Conservation (phyloP, 2,888 invertebrate species). For the Adela reaumurella region DNA sequence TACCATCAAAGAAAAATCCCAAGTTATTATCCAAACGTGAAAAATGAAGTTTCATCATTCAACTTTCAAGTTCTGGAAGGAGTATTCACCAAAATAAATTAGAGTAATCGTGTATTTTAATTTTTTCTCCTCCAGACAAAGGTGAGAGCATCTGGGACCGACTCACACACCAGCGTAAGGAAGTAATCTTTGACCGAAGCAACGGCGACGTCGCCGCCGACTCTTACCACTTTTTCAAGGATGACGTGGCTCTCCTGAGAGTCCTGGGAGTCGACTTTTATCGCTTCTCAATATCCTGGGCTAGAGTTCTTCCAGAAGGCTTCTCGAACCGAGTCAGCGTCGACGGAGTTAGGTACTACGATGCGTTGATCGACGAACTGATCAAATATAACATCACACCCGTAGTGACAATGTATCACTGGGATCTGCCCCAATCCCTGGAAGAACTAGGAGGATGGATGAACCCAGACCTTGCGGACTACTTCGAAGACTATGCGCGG, state of each 20-base stretch:
- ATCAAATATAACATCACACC: constrained; percentile 53
- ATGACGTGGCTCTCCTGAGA: constrained; percentile 57
- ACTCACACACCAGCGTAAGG: constrained; percentile 52
- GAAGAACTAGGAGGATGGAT: constrained; percentile 64
- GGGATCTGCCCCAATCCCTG: constrained; percentile 59
- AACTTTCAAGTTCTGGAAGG: too few species aligned
- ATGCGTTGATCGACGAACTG: constrained; percentile 56
- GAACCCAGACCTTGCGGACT: constrained; percentile 56
- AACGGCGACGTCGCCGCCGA: constrained; percentile 64
- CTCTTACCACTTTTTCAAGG: constrained; percentile 60
- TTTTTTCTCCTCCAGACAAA: constrained; percentile 42
- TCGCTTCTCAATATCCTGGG: constrained; percentile 64
- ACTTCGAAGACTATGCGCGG: constrained; percentile 59
- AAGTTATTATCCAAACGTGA: too few species aligned
- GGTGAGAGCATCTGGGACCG: constrained; percentile 67
- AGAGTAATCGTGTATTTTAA: too few species aligned
- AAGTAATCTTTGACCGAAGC: constrained; percentile 48
- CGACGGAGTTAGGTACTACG: constrained; percentile 56
- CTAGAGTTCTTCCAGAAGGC: constrained; percentile 63
- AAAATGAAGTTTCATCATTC: too few species aligned
- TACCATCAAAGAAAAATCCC: too few species aligned
- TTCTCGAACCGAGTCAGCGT: constrained; percentile 36
- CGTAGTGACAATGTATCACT: constrained; percentile 63
- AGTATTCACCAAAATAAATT: too few species aligned
- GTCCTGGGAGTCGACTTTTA: constrained; percentile 55